Evolutionary conservation across 2,888 invertebrate genomes (phyloP), one percentile per base, ranked within the genome.

Genomic region (Aricia artaxerxes): DNA sequence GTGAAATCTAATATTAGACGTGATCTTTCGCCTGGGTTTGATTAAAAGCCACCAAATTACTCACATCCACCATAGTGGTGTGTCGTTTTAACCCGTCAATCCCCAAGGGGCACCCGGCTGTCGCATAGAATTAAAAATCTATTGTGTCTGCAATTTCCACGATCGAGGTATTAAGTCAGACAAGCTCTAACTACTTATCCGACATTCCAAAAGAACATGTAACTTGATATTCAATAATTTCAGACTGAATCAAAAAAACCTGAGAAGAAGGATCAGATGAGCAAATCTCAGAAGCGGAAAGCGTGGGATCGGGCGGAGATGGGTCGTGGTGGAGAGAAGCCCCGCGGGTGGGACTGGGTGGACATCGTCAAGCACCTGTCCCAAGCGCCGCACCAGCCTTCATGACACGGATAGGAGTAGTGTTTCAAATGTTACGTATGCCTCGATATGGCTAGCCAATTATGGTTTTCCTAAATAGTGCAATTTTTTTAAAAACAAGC

Each of bases 361-460:
- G 99, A 99, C 88, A 96, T 99, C 82, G 97, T 99, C n/a, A 98
- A 98, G 90, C 99, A 99, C 93, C 95, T 99, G 80, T 98, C 98
- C 11, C 99, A 99, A 61, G 93, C 86, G 0, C 92, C 93, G 0
- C 91, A 92, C 80, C 87, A 87, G 16, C 87, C 90, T 0, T 91
- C 92, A 86, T 92, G 91, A 91, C 78, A 60, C 40, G 73, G 44
- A n/a, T 78, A 73, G 73, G 38, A 11, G 31, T 73, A 78, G 7
- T 44, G 40, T 53, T 76, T 76, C 57, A 76, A 76, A 57, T 76
- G 35, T 57, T 76, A 76, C n/a, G n/a, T 31, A 35, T 16, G 35
- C 35, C 35, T 16, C 0, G 9, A 64, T 31, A 35, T 11, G 35
- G 69, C 35, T 35, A 69, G 35, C 69, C 13, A 69, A 69, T 11